phyloP scores from a whole-genome alignment of 2,888 invertebrate genomes.

The Octonoba sinensis region DNA sequence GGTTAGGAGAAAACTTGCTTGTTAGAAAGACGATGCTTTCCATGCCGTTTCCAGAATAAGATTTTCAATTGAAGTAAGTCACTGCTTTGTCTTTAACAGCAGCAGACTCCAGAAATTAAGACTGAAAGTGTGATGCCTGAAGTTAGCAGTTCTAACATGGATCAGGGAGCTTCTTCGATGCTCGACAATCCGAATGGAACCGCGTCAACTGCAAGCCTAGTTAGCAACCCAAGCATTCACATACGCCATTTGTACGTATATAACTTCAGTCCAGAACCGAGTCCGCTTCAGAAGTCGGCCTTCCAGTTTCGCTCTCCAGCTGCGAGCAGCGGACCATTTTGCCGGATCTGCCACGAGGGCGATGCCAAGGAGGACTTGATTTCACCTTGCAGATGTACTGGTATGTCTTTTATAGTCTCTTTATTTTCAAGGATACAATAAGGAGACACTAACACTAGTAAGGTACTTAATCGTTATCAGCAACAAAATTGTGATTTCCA shows the following conservation, averaged over 20 bases:
- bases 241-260: conserved; percentile 46
- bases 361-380: conserved; percentile 73
- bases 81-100: background rate
- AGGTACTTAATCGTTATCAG: too few relatives aligned
- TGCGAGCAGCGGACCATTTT: conserved; percentile 68
- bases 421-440: background rate
- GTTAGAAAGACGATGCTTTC: too few relatives aligned
- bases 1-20: too few relatives aligned
- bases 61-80: too few relatives aligned
- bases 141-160: too few relatives aligned
- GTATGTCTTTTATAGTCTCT: conserved; percentile 30
- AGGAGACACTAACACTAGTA: too few relatives aligned
- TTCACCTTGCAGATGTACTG: conserved; percentile 76
- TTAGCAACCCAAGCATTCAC: conserved; percentile 29
- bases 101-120: too few relatives aligned
- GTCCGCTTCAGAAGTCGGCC: conserved; percentile 8
- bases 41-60: too few relatives aligned
- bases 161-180: too few relatives aligned
- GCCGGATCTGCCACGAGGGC: conserved; percentile 75
- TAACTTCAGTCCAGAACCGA: conserved; percentile 30
- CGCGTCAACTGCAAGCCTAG: conserved; percentile 13
- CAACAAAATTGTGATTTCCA: too few relatives aligned
- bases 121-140: too few relatives aligned
- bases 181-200: too few relatives aligned
- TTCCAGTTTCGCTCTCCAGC: conserved; percentile 39